A percentile compares a stretch with the other conserved stretches of the same genome.
Evolutionary conservation across 2,113 vertebrate genomes (phyloP).

Genomic region (Leptocoma aspasia): DNA sequence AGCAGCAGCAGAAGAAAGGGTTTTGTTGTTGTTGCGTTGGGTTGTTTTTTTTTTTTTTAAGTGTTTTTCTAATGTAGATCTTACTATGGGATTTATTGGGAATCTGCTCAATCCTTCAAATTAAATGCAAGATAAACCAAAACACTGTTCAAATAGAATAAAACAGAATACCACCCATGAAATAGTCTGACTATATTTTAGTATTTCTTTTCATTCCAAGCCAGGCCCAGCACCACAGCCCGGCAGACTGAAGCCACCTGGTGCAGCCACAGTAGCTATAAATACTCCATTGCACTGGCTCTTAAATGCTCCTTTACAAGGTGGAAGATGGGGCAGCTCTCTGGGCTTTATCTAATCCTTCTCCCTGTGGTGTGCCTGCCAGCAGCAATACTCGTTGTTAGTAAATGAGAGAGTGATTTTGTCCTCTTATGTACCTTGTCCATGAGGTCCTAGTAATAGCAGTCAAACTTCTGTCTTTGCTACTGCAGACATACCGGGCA

Average conservation of each 20-base stretch:
- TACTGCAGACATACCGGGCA: background rate
- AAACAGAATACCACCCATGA: background rate
- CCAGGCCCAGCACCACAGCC: background rate
- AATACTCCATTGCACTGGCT: background rate
- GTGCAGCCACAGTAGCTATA: background rate
- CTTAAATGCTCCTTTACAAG: background rate
- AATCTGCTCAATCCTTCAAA: background rate
- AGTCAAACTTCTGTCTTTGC: background rate
- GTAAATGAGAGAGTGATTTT: background rate
- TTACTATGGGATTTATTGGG: background rate
- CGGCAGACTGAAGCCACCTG: background rate
- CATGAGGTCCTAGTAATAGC: background rate
- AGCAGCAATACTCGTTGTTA: background rate
- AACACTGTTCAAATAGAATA: background rate
- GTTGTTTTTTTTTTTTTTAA: background rate
- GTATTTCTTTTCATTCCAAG: background rate
- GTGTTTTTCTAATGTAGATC: background rate
- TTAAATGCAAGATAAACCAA: background rate
- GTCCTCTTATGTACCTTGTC: background rate
- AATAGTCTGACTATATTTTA: background rate
- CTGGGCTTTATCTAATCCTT: background rate
- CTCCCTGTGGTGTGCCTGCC: background rate
- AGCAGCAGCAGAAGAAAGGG: conserved; percentile 14
- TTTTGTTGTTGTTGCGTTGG: background rate
- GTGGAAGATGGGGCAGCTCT: background rate